A percentile compares a stretch with the other conserved stretches of the same genome.
Conservation (phyloP, 2,797 vertebrate genomes). For the Zenarchopterus dispar region DNA sequence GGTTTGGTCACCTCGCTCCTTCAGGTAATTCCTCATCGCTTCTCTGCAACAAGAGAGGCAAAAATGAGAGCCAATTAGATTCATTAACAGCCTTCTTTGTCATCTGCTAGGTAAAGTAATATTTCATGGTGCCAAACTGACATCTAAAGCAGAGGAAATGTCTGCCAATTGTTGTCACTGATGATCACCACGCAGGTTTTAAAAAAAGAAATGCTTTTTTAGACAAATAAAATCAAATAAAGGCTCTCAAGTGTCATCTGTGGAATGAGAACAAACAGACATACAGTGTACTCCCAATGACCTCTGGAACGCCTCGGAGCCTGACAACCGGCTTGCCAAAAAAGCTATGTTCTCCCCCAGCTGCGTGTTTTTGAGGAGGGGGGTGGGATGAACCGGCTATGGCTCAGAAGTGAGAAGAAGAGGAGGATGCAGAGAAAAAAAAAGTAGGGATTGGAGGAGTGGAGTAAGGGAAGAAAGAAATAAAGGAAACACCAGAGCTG, state of each 20-base stretch:
- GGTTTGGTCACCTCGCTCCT: constrained; percentile 98
- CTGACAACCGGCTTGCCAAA: constrained; percentile 35
- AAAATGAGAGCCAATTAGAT: neutral
- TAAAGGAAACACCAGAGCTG: constrained; percentile 31
- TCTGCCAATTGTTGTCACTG: neutral
- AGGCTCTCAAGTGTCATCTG: neutral
- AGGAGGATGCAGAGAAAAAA: neutral
- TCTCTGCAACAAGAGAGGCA: constrained; percentile 82
- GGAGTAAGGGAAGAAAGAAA: neutral
- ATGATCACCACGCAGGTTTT: constrained; percentile 13
- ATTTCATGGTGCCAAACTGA: no score
- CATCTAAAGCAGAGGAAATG: no score
- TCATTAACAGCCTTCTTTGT: constrained; percentile 7
- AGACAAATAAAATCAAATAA: neutral
- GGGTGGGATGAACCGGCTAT: constrained; percentile 44
- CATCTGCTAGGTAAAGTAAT: neutral
- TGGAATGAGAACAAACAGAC: constrained; percentile 40
- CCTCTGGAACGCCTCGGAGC: constrained; percentile 49
- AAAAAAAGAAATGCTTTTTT: constrained; percentile 37
- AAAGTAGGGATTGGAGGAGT: neutral
- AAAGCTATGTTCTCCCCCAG: constrained; percentile 56
- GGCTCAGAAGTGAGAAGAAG: constrained; percentile 55
- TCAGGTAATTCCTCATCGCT: constrained; percentile 98
- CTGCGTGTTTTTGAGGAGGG: constrained; percentile 50
- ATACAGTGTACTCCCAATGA: constrained; percentile 34